Percentiles rank a stretch among this genome's conserved stretches.
These are phyloP conservation scores for Taenioides sp. DNA, from an alignment of 2,797 vertebrate species.

Conservation along the genomic window DNA sequence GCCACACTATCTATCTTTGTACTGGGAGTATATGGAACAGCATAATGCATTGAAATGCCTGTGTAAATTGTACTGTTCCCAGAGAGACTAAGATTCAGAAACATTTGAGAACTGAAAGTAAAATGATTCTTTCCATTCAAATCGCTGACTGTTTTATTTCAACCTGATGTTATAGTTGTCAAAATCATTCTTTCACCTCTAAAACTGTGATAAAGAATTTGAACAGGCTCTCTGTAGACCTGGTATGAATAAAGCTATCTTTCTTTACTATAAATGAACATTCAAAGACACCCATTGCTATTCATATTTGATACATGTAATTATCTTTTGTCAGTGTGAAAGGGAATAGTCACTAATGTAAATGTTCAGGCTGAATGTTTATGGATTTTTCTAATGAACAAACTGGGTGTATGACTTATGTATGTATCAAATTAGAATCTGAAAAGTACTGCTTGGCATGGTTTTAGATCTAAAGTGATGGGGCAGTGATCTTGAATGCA, in stretches of 20 bases:
- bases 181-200: neutral
- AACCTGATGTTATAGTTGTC: neutral
- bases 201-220: neutral
- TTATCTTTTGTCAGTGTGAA: neutral
- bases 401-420: neutral
- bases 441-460: slow-evolving; percentile 20
- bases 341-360: neutral
- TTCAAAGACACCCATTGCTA: neutral
- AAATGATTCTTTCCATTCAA: neutral
- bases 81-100: neutral
- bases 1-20: neutral
- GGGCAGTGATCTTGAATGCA: slow-evolving; percentile 20
- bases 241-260: neutral
- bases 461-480: slow-evolving; percentile 20
- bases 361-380: neutral
- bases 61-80: neutral
- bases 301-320: neutral
- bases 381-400: neutral
- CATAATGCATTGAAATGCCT: neutral
- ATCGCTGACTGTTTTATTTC: neutral
- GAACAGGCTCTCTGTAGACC: neutral
- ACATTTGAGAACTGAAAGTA: neutral
- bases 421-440: neutral
- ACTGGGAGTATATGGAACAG: neutral
- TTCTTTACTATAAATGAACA: neutral